Base-by-base conservation (phyloP, 2,888 invertebrate species). In the Sclerodermus sp. region DNA sequence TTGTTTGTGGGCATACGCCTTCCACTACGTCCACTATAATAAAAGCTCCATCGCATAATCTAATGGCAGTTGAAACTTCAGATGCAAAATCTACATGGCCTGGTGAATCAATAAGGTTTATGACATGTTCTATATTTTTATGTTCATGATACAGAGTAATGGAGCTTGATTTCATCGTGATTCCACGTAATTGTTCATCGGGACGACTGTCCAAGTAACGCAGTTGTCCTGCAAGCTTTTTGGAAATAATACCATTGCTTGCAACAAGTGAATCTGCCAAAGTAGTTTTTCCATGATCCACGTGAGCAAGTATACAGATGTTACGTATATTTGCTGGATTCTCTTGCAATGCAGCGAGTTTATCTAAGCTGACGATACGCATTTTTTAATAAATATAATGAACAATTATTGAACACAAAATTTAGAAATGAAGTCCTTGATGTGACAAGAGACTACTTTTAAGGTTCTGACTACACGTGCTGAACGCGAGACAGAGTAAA, bases 161-260 rank as follows among this genome's bases (percentile, higher is more conserved):
- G 53, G 93, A 91, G 76, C 95, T 95, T 49, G 96, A 95, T 78
- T 99, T 99, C 98, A 99, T 99, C 0, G 99, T 99, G 42, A 99
- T 99, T 37, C 98, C 98, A 53, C 99, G 83, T 70, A 91, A 87
- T 77, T 99, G 99, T 76, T 99, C 99, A 79, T 99, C 99, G 47
- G 89, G 88, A 47, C 97, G 83, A 72, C 94, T 96, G 76, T 99
- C 99, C 85, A 99, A 83, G 71, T 96, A 99, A 6, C 94, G 84
- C 40, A 95, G 82, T 76, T 91, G 91, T 2, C 96, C 96, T 10
- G 93, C 94, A 84, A 93, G 86, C 70, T 90, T 86, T 68, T 88
- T 87, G 2, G 96, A 96, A 72, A 98, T 96, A 51, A 97, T 90
- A 32, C 82, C 96, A 85, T 97, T 97, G 68, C 91, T 92, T 38